Conservation (phyloP, 2,888 invertebrate species). For the Drosophila borborema region DNA sequence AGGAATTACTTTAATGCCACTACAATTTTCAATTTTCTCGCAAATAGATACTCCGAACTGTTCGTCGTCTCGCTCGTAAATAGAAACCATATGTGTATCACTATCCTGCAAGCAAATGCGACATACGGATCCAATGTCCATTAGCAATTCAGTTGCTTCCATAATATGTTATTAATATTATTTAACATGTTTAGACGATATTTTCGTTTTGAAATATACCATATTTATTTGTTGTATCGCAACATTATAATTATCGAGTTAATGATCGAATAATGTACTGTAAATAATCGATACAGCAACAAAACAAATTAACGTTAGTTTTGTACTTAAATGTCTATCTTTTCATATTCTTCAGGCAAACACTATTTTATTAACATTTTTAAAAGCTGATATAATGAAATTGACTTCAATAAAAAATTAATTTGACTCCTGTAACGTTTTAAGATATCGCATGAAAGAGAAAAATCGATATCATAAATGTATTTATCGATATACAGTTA, state of each 20-base stretch:
- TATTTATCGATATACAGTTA: slow-evolving; percentile 1
- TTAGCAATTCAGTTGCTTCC: slow-evolving; percentile 41
- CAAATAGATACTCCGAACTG: slow-evolving; percentile 52
- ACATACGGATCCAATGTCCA: slow-evolving; percentile 71
- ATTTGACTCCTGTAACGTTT: not conserved
- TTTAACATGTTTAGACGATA: slow-evolving; percentile 6
- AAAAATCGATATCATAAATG: not conserved
- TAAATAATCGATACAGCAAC: not conserved
- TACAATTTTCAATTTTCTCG: slow-evolving; percentile 81
- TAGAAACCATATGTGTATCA: slow-evolving; percentile 76
- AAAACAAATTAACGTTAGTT: not conserved
- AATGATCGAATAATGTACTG: not conserved
- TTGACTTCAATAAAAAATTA: not conserved
- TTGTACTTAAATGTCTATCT: not conserved
- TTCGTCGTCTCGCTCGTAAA: slow-evolving; percentile 67
- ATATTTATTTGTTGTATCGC: not conserved
- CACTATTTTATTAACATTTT: not conserved
- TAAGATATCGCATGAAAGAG: no score
- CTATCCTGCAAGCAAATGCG: slow-evolving; percentile 80
- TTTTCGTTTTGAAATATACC: slow-evolving; percentile 39
- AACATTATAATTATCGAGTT: slow-evolving; percentile 5
- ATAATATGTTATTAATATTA: slow-evolving; percentile 11
- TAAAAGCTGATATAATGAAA: not conserved
- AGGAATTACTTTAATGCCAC: slow-evolving; percentile 76
- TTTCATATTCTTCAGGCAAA: not conserved